Evolutionary conservation across 2,113 vertebrate species (phyloP).

Genomic region (Amphiprion ocellaris): DNA sequence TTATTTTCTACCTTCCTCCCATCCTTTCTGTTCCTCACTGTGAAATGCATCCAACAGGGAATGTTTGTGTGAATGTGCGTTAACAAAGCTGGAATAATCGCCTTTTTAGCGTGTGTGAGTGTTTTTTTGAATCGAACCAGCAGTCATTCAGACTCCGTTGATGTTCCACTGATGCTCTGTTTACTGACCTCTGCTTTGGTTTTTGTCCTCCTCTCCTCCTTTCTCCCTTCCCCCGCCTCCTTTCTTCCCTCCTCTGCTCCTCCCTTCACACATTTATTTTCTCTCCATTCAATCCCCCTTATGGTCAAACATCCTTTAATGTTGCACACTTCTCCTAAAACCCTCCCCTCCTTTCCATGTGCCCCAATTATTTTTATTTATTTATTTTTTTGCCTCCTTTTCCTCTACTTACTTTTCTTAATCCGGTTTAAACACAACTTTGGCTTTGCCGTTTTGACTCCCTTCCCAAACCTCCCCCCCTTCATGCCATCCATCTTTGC

Average conservation of each 20-base stretch:
- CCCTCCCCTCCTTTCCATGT: background rate
- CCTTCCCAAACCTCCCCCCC: constrained; percentile 29
- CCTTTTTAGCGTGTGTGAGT: constrained; percentile 37
- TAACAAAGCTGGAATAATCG: constrained; percentile 6
- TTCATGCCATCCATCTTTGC: constrained; percentile 65
- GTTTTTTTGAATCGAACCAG: constrained; percentile 53
- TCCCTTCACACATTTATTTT: constrained; percentile 51
- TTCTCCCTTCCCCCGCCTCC: constrained; percentile 53
- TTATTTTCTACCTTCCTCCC: constrained; percentile 64
- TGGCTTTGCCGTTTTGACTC: constrained; percentile 67
- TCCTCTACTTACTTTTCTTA: constrained; percentile 20
- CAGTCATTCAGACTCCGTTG: constrained; percentile 78
- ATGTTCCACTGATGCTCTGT: constrained; percentile 83
- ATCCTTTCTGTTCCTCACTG: constrained; percentile 40
- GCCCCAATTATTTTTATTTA: background rate
- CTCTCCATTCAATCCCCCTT: constrained; percentile 31
- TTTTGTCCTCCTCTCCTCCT: constrained; percentile 77
- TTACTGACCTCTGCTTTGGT: constrained; percentile 85
- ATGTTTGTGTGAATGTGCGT: constrained; percentile 34
- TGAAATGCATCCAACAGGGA: constrained; percentile 54
- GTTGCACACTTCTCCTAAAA: constrained; percentile 5
- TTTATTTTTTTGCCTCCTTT: constrained; percentile 20
- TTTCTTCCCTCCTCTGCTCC: constrained; percentile 58
- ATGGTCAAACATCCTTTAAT: constrained; percentile 22
- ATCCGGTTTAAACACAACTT: constrained; percentile 47